phyloP scores from a whole-genome alignment of 2,113 vertebrate species.

The Cricetomys ansorgei region DNA sequence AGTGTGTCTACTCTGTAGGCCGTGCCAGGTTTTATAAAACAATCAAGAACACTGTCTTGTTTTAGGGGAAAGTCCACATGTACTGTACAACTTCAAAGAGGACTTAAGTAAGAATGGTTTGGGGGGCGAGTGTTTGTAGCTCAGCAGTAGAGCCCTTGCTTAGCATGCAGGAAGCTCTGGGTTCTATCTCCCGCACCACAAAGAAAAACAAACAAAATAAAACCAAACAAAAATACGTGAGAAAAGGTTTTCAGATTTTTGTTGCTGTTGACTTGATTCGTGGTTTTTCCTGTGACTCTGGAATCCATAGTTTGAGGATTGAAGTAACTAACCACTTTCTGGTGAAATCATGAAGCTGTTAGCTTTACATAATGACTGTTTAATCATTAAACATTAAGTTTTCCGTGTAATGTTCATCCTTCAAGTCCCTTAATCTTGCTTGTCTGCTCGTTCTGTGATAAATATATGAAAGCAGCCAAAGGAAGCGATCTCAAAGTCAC shows the following conservation, averaged over 20 bases:
- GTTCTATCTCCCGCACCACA: not conserved
- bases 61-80: not conserved
- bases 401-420: conserved; percentile 14
- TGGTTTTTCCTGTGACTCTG: not conserved
- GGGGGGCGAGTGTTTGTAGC: not conserved
- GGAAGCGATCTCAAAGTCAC: conserved; percentile 52
- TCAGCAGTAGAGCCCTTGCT: not conserved
- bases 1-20: not conserved
- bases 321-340: conserved; percentile 5
- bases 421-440: not conserved
- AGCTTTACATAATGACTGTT: not conserved
- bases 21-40: not conserved
- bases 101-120: not conserved
- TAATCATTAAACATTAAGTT: not conserved
- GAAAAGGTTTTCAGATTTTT: not conserved
- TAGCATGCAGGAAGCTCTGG: not conserved
- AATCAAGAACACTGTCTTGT: not conserved
- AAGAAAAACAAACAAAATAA: not conserved
- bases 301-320: not conserved
- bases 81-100: not conserved
- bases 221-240: not conserved
- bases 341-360: conserved; percentile 6
- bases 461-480: conserved; percentile 47
- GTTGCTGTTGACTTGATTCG: not conserved
- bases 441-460: conserved; percentile 23